Base-by-base conservation (phyloP, 2,888 invertebrate genomes). In the Opisthograptis luteolata region DNA sequence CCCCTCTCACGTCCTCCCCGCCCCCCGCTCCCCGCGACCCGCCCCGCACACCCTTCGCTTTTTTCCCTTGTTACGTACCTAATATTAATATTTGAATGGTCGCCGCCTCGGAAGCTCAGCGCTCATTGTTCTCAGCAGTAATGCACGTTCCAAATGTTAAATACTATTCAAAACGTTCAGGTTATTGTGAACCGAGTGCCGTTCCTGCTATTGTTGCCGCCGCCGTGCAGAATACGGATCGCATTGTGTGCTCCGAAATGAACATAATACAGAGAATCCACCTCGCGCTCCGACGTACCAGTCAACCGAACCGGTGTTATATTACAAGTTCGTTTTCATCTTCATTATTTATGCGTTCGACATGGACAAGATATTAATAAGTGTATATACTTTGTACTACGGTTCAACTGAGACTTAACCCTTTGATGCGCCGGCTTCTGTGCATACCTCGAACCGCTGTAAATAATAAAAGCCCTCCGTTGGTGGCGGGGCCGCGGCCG, bases 81-180 rank as follows among this genome's bases (percentile, higher is more conserved):
- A 58, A 62, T 64, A 70, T 66, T 60, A 68, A 70, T 70, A 68
- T 67, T 62, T 58, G 60, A 66, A 55, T 51, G 50, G 36, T 17
- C 51, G 24, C 35, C 49, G 52, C 47, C 41, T 20, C 12, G 47
- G 48, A 35, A 32, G 61, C 52, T 54, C 44, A 55, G 57, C 51
- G 46, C 36, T 40, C 40, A 55, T 60, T 55, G 57, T 52, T 56
- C 42, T 39, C 50, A 19, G 46, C 31, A 27, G 40, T 30, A 42
- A 53, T 39, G 48, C 39, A 44, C 37, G 41, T 20, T 37, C 39
- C 31, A 17, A 44, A 48, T 52, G 52, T 52, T 53, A 53, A 52
- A 49, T 56, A 41, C 42, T 3, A 43, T 49, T 46, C 28, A 15
- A 40, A 43, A 28, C 43, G 31, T 46, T 37, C 20, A 42, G 9